These are phyloP conservation scores for Callyntrura sp. DNA, from an alignment of 2,888 invertebrate species.

Conservation along the genomic window DNA sequence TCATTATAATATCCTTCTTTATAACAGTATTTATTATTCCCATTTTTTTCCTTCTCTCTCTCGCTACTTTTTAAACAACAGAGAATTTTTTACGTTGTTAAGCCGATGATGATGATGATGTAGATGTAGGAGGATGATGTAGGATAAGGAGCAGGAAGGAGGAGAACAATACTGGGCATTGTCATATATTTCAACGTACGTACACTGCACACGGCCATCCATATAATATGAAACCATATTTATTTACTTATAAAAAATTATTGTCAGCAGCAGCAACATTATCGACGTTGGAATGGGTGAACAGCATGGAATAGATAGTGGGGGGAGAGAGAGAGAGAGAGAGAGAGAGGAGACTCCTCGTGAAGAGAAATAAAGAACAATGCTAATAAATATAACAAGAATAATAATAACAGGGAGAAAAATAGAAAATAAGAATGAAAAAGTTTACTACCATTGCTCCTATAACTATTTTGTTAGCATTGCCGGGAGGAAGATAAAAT, in stretches of 20 bases:
- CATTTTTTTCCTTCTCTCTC: constrained; percentile 17
- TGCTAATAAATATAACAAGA: constrained; percentile 10
- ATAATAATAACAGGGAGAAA: neutral
- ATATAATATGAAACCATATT: neutral
- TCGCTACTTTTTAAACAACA: neutral
- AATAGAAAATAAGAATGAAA: constrained; percentile 13
- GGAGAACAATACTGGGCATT: constrained; percentile 57
- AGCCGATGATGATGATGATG: neutral
- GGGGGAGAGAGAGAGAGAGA: constrained; percentile 8
- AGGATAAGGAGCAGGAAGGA: neutral
- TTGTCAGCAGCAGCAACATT: constrained; percentile 37
- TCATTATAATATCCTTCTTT: constrained; percentile 31
- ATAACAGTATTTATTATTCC: constrained; percentile 58
- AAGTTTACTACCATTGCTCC: neutral
- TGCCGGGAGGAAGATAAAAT: constrained; percentile 40
- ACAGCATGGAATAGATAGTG: neutral
- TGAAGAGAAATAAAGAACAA: constrained; percentile 22
- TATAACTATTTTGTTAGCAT: constrained; percentile 16
- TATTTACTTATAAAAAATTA: constrained; percentile 22
- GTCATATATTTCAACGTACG: constrained; percentile 30
- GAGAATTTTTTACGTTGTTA: constrained; percentile 24
- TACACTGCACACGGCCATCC: neutral
- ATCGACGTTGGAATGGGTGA: neutral
- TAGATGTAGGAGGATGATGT: constrained; percentile 11
- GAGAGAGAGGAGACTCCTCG: neutral